These are phyloP conservation scores for Dromas ardeola DNA, from an alignment of 2,113 vertebrate genomes.

Conservation along the genomic window DNA sequence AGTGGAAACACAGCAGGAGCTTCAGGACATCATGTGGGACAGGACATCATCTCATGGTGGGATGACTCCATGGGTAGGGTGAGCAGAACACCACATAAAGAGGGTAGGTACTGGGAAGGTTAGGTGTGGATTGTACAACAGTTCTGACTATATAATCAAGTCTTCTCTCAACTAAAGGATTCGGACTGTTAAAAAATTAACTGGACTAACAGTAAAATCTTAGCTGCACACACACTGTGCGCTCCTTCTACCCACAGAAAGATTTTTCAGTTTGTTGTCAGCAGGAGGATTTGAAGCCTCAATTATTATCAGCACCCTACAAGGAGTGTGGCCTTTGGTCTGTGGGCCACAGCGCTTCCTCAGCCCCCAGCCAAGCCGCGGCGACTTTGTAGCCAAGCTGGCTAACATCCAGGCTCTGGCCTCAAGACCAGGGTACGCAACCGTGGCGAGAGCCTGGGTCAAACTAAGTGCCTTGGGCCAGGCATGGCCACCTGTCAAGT, in stretches of 20 bases:
- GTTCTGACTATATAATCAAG: background rate
- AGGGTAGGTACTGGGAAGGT: accelerated
- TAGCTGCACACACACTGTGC: background rate
- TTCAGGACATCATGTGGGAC: accelerated
- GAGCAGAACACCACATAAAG: accelerated
- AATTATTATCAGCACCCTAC: background rate
- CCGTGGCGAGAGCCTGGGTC: accelerated
- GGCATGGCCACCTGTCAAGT: background rate
- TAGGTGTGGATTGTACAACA: no score
- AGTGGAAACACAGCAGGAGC: background rate
- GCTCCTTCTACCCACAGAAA: background rate
- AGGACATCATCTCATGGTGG: background rate
- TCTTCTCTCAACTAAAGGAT: background rate
- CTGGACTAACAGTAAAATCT: background rate
- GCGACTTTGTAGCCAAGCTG: background rate
- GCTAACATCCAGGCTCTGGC: background rate
- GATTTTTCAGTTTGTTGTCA: background rate
- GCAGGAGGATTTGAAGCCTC: background rate
- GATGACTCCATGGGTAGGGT: background rate
- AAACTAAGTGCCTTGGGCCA: background rate
- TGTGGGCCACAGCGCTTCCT: accelerated
- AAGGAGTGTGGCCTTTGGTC: background rate
- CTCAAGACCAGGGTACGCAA: background rate
- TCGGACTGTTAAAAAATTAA: background rate
- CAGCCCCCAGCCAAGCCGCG: accelerated